Evolutionary conservation across 2,113 vertebrate genomes (phyloP).

Genomic region (Indri indri): DNA sequence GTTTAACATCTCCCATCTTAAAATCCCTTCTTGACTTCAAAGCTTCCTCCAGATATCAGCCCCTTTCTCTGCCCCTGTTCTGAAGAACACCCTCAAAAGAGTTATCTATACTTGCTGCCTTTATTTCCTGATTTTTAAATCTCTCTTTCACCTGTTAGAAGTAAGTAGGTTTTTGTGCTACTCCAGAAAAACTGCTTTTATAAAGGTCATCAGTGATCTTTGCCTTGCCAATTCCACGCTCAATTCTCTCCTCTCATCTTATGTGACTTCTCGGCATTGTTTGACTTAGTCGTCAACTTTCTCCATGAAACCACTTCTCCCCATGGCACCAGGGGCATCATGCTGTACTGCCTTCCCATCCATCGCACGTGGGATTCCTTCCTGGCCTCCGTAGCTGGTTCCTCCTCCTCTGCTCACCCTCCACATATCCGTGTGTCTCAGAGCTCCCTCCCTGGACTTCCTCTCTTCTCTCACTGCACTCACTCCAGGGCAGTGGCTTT

Average conservation of each 20-base stretch:
- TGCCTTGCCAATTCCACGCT: not conserved
- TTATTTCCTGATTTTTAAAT: not conserved
- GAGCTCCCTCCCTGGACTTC: not conserved
- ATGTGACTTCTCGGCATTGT: not conserved
- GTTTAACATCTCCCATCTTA: not conserved
- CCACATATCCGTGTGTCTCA: not conserved
- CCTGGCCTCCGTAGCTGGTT: not conserved
- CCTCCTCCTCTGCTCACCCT: not conserved
- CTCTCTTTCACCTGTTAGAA: not conserved
- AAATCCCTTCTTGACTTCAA: not conserved
- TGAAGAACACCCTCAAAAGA: not conserved
- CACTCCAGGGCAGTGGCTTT: not conserved
- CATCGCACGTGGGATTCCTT: not conserved
- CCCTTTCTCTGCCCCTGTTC: not conserved
- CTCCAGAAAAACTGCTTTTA: not conserved
- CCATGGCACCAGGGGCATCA: not conserved
- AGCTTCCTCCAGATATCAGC: not conserved
- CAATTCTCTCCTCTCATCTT: not conserved
- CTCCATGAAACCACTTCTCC: not conserved
- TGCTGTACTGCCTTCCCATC: not conserved
- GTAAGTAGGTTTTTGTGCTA: not conserved
- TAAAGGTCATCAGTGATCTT: not conserved
- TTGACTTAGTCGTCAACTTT: not conserved
- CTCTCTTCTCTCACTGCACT: not conserved
- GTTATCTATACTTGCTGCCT: not conserved